Base-by-base conservation (phyloP, 2,888 invertebrate genomes). In the Rhagonycha fulva region DNA sequence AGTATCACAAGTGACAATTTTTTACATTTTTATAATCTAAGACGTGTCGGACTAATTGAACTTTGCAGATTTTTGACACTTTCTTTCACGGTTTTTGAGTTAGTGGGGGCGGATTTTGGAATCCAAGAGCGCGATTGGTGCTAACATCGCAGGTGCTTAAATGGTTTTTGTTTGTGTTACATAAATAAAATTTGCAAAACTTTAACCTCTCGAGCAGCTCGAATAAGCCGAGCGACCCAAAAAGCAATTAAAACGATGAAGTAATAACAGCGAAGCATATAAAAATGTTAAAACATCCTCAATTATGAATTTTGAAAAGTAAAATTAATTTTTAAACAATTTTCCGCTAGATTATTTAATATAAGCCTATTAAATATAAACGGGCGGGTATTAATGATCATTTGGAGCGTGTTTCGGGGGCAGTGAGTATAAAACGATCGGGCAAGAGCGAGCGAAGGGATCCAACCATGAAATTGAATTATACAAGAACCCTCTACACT, bases 401-500 rank as follows among this genome's bases (percentile, higher is more conserved):
- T 78, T 80, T 77, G 78, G 76, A 78, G 82, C 80, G 81, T 82
- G 82, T 81, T 80, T 77, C 78, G 80, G 81, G 79, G 82, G 80
- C 79, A 81, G 76, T 74, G 79, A 77, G 81, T 81, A 81, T 83
- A 82, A 82, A 83, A 83, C 83, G 84, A 84, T 83, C 84, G 84
- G 83, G 81, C 80, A 82, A 79, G 77, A 80, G 82, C 83, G 81
- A 82, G 78, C 83, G 85, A 80, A 86, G 86, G 87, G 87, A 87
- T 87, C 85, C 87, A 86, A 87, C 85, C 88, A 87, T 88, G 88
- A 88, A 88, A 88, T 88, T 88, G 88, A 88, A 88, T 88, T 88
- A 88, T 88, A 87, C 86, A 78, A 78, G 78, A 73, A 74, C 73
- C 75, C 76, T 74, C 76, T 70, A 76, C 71, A 76, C 75, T 77